Evolutionary conservation across 2,797 vertebrate genomes (phyloP), one percentile per base, ranked within the genome.

Genomic region (Coreius guichenoti): DNA sequence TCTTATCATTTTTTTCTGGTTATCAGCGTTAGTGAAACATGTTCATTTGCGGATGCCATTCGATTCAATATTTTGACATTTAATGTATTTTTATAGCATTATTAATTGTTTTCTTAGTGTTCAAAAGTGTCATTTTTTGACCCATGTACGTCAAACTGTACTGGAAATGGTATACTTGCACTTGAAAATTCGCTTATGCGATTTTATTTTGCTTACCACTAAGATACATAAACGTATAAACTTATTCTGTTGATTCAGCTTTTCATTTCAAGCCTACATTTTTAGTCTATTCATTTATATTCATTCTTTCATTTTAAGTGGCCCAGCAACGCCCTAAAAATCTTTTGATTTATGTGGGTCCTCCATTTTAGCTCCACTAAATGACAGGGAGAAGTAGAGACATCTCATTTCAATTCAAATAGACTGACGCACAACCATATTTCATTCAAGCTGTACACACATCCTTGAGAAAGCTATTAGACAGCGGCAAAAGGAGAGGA

Each of bases 361-460:
- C 78, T 82, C 81, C 49, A 65, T 76, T 74, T 80, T 72, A 79
- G 82, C 69, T 58, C 74, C 80, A 77, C 8, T 72, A 79, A 79
- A 84, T 84, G 75, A 84, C 89, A 82, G 88, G 79, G 77, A 88
- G 88, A 86, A 89, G 90, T 83, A 89, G 81, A 90, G 89, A 91
- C 85, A 87, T 91, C 91, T 93, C 86, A 90, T 92, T 92, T 90
- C 83, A 89, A 92, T 93, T 89, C 90, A 88, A 91, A 90, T 87
- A 89, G 88, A 90, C 88, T 92, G 91, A 93, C 87, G 86, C 80
- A 8, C n/a, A 86, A 82, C 87, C 79, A 90, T 94, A 91, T 91
- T 93, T 94, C 90, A 93, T 87, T 49, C 77, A 73, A 83, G 80
- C 72, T 87, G 85, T 87, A 80, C 82, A 87, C 73, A 86, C 89